phyloP scores from a whole-genome alignment of 2,113 vertebrate genomes.

The Anthoscopus minutus region DNA sequence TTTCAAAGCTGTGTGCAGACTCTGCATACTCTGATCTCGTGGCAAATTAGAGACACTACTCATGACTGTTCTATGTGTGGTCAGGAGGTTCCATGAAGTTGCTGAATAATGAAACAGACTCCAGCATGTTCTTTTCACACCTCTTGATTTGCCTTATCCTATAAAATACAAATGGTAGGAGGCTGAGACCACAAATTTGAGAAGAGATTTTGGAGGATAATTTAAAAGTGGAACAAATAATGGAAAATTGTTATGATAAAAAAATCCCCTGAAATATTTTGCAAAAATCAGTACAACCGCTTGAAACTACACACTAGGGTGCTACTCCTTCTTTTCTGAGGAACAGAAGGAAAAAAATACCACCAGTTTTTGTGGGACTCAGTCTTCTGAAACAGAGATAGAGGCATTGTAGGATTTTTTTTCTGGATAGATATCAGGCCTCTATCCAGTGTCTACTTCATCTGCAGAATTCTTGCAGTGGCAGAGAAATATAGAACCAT shows the following conservation, averaged over 20 bases:
- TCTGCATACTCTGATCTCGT: neutral
- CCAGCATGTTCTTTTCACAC: neutral
- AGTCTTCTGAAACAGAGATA: neutral
- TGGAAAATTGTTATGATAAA: neutral
- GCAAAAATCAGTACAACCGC: neutral
- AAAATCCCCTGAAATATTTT: neutral
- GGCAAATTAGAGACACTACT: neutral
- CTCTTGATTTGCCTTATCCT: neutral
- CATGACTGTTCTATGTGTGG: neutral
- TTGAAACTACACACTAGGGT: neutral
- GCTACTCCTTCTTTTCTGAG: neutral
- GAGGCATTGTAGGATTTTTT: neutral
- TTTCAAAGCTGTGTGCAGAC: neutral
- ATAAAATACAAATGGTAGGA: neutral
- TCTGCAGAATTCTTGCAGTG: neutral
- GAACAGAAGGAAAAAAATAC: neutral
- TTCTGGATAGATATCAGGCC: neutral
- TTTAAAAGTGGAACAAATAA: neutral
- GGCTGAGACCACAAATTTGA: neutral
- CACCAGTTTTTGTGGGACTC: neutral
- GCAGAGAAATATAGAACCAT: neutral
- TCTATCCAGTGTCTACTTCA: neutral
- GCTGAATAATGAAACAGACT: neutral
- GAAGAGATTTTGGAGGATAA: neutral
- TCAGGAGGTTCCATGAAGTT: neutral